Percentiles rank a stretch among this genome's conserved stretches.
Evolutionary conservation across 2,797 vertebrate genomes (phyloP).

Genomic region (Tenualosa ilisha): DNA sequence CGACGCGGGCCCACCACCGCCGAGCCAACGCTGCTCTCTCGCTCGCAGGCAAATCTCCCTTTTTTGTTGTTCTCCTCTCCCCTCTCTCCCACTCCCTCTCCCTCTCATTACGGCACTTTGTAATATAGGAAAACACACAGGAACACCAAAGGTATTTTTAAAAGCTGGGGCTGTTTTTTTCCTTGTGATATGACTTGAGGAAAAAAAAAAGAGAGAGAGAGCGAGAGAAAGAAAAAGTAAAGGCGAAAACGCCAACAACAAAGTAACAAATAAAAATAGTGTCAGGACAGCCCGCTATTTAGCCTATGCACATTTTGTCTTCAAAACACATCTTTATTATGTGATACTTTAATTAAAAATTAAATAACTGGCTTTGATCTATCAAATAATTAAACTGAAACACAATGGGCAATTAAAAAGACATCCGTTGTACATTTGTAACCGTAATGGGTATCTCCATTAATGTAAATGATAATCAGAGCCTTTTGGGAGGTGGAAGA

Average conservation of each 20-base stretch:
- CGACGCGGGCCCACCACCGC: slow-evolving; percentile 54
- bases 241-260: slow-evolving; percentile 61
- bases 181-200: slow-evolving; percentile 71
- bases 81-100: slow-evolving; percentile 31
- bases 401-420: slow-evolving; percentile 17
- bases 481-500: background rate
- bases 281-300: slow-evolving; percentile 58
- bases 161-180: slow-evolving; percentile 62
- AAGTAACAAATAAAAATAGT: slow-evolving; percentile 75
- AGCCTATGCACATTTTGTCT: slow-evolving; percentile 58
- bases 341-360: slow-evolving; percentile 56
- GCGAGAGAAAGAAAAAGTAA: slow-evolving; percentile 28
- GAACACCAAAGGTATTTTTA: slow-evolving; percentile 79
- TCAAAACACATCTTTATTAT: slow-evolving; percentile 58
- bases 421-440: slow-evolving; percentile 7
- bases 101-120: slow-evolving; percentile 81
- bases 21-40: slow-evolving; percentile 71
- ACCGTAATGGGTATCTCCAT: background rate
- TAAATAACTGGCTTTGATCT: slow-evolving; percentile 30
- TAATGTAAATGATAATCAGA: background rate
- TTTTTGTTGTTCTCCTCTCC: slow-evolving; percentile 74
- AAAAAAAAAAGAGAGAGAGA: slow-evolving; percentile 62
- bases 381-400: slow-evolving; percentile 34
- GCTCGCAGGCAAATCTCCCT: slow-evolving; percentile 69
- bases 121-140: slow-evolving; percentile 80